Percentiles rank a stretch among this genome's conserved stretches.
phyloP scores from a whole-genome alignment of 1,140 invertebrate species.

The Drosophila tani region DNA sequence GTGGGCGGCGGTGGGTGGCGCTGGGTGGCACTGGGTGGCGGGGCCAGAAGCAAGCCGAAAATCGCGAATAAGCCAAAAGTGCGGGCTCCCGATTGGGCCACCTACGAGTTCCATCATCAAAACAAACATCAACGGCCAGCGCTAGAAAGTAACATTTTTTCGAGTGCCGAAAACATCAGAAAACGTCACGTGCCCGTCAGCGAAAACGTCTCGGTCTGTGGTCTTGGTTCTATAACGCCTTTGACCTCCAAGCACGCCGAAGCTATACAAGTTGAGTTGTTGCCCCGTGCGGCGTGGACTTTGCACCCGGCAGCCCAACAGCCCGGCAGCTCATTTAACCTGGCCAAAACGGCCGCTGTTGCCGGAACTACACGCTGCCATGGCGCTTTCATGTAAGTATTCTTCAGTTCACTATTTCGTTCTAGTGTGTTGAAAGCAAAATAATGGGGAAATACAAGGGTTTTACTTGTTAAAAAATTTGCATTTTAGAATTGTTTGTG shows the following conservation, averaged over 20 bases:
- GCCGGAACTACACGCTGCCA: conserved; percentile 4
- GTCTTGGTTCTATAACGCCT: conserved; percentile 35
- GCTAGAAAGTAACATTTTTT: conserved; percentile 10
- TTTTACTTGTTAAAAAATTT: background rate
- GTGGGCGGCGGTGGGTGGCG: conserved; percentile 1
- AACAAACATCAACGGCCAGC: conserved; percentile 12
- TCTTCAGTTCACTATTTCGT: conserved; percentile 3
- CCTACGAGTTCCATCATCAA: conserved; percentile 4
- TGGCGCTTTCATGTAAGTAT: conserved; percentile 33
- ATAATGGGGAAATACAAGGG: background rate
- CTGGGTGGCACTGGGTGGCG: conserved; percentile 16
- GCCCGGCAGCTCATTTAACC: conserved; percentile 6
- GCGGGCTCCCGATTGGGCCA: conserved; percentile 41
- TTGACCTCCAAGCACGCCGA: conserved; percentile 37
- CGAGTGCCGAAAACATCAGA: conserved; percentile 33
- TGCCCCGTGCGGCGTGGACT: conserved; percentile 33
- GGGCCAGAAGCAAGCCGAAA: conserved; percentile 4
- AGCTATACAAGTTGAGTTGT: conserved; percentile 45
- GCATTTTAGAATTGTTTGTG: background rate
- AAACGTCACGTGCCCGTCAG: conserved; percentile 39
- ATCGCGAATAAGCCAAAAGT: conserved; percentile 46
- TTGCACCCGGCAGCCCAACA: conserved; percentile 18
- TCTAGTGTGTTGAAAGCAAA: background rate
- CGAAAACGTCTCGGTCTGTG: conserved; percentile 16
- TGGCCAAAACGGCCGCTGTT: conserved; percentile 15